Evolutionary conservation across 2,797 vertebrate genomes (phyloP).

Genomic region (Malacoraja senta): DNA sequence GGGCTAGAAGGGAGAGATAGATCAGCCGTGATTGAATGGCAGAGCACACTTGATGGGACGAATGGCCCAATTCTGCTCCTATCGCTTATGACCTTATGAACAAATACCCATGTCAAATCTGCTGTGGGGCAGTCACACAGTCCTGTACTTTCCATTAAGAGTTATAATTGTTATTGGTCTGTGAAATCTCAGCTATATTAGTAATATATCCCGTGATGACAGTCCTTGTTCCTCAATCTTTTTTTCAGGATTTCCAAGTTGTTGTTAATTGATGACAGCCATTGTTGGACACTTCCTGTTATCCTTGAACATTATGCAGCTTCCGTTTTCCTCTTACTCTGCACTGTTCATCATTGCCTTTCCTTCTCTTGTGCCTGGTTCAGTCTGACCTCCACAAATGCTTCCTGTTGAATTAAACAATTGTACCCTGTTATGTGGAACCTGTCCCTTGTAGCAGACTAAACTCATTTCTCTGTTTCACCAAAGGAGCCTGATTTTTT

Average conservation of each 20-base stretch:
- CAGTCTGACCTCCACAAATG: not conserved
- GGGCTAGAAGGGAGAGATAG: too few species aligned
- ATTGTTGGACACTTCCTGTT: slow-evolving; percentile 23
- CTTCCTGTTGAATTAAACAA: not conserved
- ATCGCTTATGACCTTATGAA: too few species aligned
- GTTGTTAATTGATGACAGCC: not conserved
- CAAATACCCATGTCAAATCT: not conserved
- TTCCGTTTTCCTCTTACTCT: slow-evolving; percentile 16
- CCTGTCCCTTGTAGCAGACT: not conserved
- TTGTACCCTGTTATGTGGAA: not conserved
- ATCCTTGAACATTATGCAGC: not conserved
- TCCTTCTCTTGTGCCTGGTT: not conserved
- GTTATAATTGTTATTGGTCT: not conserved
- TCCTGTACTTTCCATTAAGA: not conserved
- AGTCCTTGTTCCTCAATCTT: not conserved
- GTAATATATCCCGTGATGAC: not conserved
- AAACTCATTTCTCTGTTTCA: not conserved
- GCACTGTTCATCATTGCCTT: not conserved
- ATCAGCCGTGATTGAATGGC: too few species aligned
- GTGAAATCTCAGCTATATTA: not conserved
- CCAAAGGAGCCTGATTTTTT: not conserved
- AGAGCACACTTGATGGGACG: too few species aligned
- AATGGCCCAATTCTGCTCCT: too few species aligned
- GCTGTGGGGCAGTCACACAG: not conserved
- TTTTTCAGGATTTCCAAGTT: not conserved